A percentile compares a stretch with the other conserved stretches of the same genome.
These are phyloP conservation scores for Sinelater perroti DNA, from an alignment of 2,888 invertebrate genomes.

Conservation along the genomic window DNA sequence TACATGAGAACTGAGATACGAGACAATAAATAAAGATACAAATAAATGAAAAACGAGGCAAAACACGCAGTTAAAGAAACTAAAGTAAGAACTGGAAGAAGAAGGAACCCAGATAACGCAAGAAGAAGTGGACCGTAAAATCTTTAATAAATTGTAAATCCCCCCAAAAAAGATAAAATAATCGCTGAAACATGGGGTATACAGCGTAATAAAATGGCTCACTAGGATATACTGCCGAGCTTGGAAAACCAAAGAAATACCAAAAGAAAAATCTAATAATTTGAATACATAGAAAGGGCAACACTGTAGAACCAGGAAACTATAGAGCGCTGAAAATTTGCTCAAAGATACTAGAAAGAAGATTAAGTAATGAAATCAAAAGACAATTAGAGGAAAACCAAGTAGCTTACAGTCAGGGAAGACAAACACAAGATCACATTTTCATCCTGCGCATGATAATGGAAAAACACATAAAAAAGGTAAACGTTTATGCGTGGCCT, in stretches of 20 bases:
- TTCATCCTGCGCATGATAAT: neutral
- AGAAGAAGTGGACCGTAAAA: neutral
- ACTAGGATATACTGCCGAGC: neutral
- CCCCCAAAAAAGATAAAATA: neutral
- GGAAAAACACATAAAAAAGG: neutral
- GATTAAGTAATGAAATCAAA: neutral
- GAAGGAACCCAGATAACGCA: neutral
- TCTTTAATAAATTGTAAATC: neutral
- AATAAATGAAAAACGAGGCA: too few species aligned
- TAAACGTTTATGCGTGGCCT: neutral
- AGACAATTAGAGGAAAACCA: neutral
- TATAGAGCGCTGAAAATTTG: neutral
- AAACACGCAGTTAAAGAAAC: too few species aligned
- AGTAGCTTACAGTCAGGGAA: neutral
- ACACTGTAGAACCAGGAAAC: neutral
- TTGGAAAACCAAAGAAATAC: neutral
- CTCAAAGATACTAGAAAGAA: neutral
- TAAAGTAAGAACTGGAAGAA: neutral
- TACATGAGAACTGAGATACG: too few species aligned
- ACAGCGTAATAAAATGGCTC: neutral
- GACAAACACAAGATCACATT: neutral
- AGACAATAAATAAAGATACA: too few species aligned
- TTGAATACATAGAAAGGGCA: neutral
- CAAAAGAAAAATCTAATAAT: neutral
- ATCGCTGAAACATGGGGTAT: neutral